Evolutionary conservation across 2,797 vertebrate species (phyloP).

Genomic region (Spinus pinus): DNA sequence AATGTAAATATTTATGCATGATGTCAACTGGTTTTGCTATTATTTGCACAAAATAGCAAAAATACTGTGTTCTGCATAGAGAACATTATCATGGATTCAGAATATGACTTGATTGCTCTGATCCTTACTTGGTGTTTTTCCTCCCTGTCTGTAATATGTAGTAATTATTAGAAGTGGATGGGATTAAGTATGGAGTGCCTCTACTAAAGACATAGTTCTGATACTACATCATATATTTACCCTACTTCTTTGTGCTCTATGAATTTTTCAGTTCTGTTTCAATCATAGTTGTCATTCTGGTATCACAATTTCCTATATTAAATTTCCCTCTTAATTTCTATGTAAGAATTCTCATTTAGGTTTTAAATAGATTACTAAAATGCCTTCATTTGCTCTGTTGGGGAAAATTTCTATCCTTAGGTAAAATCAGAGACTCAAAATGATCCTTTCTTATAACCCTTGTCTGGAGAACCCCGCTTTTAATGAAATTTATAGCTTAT

Average conservation of each 20-base stretch:
- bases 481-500: neutral
- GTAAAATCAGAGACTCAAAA: neutral
- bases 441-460: neutral
- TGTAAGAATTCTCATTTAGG: neutral
- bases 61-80: neutral
- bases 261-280: neutral
- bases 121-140: neutral
- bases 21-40: neutral
- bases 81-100: neutral
- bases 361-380: neutral
- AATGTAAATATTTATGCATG: neutral
- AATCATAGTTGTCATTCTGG: neutral
- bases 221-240: neutral
- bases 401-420: neutral
- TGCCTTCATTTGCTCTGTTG: neutral
- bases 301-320: neutral
- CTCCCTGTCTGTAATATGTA: neutral
- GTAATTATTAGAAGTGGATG: neutral
- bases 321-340: neutral
- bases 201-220: neutral
- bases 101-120: neutral
- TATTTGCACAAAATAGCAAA: neutral
- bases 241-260: neutral
- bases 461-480: neutral
- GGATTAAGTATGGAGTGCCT: neutral